phyloP scores from a whole-genome alignment of 2,113 vertebrate genomes.

The Pollachius pollachius region DNA sequence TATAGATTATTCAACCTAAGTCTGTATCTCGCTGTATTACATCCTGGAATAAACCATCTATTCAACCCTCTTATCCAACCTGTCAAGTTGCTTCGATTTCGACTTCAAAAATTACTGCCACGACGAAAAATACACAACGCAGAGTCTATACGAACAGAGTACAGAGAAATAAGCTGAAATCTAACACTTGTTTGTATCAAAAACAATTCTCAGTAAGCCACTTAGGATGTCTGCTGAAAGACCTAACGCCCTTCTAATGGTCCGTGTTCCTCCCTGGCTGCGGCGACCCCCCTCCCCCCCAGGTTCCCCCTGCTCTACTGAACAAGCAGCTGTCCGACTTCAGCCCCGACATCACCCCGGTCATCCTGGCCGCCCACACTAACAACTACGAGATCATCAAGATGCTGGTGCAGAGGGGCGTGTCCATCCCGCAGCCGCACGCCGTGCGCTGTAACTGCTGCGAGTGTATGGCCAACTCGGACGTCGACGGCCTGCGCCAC shows the following conservation, averaged over 20 bases:
- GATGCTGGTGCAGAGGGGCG: conserved; percentile 90
- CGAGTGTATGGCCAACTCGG: conserved; percentile 89
- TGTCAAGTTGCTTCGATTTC: too few relatives aligned
- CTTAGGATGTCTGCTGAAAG: not conserved
- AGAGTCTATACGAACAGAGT: too few relatives aligned
- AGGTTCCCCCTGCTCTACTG: conserved; percentile 92
- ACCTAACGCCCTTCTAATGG: not conserved
- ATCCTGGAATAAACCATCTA: too few relatives aligned
- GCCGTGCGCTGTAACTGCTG: conserved; percentile 93
- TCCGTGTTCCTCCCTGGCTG: not conserved
- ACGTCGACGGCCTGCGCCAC: conserved; percentile 91
- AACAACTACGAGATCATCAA: conserved; percentile 99
- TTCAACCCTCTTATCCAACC: too few relatives aligned
- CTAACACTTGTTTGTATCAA: too few relatives aligned
- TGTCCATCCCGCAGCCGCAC: conserved; percentile 92
- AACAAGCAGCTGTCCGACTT: conserved; percentile 97
- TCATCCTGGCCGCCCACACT: conserved; percentile 96
- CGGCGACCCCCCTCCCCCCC: not conserved
- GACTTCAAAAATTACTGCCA: too few relatives aligned
- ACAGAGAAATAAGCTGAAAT: too few relatives aligned
- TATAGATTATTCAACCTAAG: too few relatives aligned
- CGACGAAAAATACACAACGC: too few relatives aligned
- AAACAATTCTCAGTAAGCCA: too few relatives aligned
- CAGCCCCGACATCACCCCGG: conserved; percentile 95
- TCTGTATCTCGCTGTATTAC: too few relatives aligned